These are phyloP conservation scores for Eurystomus glaucurus DNA, from an alignment of 2,797 vertebrate genomes.

Conservation along the genomic window DNA sequence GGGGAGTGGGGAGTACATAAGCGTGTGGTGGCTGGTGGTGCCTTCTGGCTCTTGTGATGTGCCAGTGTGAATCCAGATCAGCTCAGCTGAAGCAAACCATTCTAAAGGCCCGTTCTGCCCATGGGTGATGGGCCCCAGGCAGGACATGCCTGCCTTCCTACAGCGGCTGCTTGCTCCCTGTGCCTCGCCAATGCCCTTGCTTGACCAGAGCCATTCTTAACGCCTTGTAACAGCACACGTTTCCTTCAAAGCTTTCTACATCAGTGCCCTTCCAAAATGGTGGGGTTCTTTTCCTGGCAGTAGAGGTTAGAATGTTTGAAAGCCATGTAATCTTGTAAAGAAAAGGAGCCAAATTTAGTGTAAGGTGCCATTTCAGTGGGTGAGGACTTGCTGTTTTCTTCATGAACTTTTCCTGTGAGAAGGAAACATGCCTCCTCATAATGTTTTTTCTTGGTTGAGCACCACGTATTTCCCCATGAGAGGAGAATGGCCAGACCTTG, in stretches of 20 bases:
- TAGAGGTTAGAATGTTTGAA: not conserved
- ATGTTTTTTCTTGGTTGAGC: not conserved
- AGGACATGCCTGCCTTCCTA: not conserved
- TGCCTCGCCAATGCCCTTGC: not conserved
- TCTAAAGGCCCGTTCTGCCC: not conserved
- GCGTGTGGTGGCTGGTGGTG: not conserved
- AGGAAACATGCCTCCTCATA: not conserved
- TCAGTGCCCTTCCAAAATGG: not conserved
- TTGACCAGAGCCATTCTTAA: not conserved
- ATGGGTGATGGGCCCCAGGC: not conserved
- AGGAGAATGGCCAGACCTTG: not conserved
- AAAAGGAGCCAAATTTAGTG: not conserved
- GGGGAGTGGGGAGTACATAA: not conserved
- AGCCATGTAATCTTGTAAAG: not conserved
- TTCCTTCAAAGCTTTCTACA: not conserved
- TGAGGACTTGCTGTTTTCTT: not conserved
- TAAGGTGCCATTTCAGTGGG: not conserved
- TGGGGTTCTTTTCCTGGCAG: not conserved
- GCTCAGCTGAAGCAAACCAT: not conserved
- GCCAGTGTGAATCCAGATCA: not conserved
- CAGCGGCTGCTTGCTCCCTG: not conserved
- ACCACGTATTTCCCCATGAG: not conserved
- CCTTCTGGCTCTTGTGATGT: not conserved
- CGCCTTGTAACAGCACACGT: not conserved
- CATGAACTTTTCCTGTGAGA: not conserved